A percentile compares a stretch with the other conserved stretches of the same genome.
Conservation (phyloP, 2,888 invertebrate species). For the Calephelis perditalis region DNA sequence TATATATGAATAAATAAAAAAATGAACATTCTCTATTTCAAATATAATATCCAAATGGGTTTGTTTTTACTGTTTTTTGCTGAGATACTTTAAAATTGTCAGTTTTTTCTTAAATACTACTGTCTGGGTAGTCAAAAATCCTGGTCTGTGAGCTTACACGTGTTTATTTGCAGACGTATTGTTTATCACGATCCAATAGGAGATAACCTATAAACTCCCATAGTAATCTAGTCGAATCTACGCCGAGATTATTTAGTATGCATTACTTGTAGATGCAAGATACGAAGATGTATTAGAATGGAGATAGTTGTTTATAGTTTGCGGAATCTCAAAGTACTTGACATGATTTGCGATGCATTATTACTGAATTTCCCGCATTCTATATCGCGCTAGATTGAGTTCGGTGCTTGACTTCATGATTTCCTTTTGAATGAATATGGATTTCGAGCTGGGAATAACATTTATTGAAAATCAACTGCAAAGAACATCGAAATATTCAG, state of each 20-base stretch:
- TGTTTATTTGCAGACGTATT: no score
- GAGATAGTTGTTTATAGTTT: constrained; percentile 12
- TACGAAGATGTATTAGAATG: constrained; percentile 9
- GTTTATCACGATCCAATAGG: no score
- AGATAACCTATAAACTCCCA: neutral
- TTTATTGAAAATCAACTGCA: no score
- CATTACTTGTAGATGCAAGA: constrained; percentile 3
- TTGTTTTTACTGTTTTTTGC: no score
- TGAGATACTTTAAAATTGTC: no score
- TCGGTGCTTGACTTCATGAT: neutral
- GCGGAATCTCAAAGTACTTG: constrained; percentile 11
- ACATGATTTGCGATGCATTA: constrained; percentile 12
- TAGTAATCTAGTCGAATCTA: neutral
- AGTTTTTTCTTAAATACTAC: no score
- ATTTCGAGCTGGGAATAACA: neutral
- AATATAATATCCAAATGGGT: no score
- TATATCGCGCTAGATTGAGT: neutral
- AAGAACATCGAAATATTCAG: no score
- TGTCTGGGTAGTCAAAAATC: no score
- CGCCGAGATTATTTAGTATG: constrained; percentile 1
- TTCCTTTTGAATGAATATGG: constrained; percentile 1
- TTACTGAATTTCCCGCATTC: neutral
- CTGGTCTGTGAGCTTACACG: no score
- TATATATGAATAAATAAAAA: no score
- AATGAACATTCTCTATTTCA: no score